Evolutionary conservation across 2,888 invertebrate species (phyloP).

Genomic region (Pardosa pseudoannulata): DNA sequence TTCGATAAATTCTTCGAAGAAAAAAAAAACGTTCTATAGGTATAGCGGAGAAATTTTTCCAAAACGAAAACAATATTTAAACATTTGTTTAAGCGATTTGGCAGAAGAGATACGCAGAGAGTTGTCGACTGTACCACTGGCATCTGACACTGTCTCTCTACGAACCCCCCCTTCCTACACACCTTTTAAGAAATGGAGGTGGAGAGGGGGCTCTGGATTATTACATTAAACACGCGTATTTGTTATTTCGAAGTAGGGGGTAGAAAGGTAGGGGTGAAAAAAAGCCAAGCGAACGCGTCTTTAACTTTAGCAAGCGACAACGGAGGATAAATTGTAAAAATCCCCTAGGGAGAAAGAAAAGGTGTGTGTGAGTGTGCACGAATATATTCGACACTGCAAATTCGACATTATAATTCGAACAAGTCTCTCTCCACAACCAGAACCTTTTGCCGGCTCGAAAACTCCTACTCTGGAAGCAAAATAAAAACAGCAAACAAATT

Average conservation of each 20-base stretch:
- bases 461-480: background rate
- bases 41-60: too few relatives aligned
- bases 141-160: background rate
- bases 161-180: too few relatives aligned
- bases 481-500: slow-evolving; percentile 61
- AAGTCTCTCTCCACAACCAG: slow-evolving; percentile 1
- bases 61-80: background rate
- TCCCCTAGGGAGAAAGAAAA: slow-evolving; percentile 2
- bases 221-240: background rate
- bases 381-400: slow-evolving; percentile 19
- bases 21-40: too few relatives aligned
- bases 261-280: too few relatives aligned
- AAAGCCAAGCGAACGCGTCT: background rate
- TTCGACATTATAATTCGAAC: slow-evolving; percentile 27
- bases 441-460: too few relatives aligned
- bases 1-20: too few relatives aligned
- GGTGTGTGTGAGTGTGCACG: too few relatives aligned
- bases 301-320: background rate
- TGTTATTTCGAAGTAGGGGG: background rate
- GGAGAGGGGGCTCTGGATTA: background rate
- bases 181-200: too few relatives aligned
- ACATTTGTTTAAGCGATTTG: background rate
- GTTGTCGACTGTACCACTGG: too few relatives aligned
- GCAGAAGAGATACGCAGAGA: too few relatives aligned
- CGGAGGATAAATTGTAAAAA: slow-evolving; percentile 18